Base-by-base conservation (phyloP, 2,113 vertebrate genomes). In the Rhabdornis inornatus region DNA sequence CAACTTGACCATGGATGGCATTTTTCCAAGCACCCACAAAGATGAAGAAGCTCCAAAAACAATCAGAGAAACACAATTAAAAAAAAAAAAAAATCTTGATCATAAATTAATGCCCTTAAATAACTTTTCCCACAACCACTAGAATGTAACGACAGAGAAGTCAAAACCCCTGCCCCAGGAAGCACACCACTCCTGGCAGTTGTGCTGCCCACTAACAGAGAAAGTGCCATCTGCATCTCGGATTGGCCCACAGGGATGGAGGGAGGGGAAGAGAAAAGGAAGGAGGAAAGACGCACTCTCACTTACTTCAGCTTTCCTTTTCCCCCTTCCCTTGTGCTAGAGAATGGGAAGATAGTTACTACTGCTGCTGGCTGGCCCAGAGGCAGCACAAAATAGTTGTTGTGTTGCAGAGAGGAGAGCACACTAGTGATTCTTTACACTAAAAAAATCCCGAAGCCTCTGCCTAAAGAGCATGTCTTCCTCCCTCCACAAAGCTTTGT, bases 41-140 rank as follows among this genome's bases (percentile, higher is more conserved):
- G 45, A 89, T 66, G 30, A 87, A 11, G 0, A 76, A 90, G 24
- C 30, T 92, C n/a, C 33, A 95, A 93, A 91, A 72, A 57, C 35
- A 78, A 96, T 44, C 35, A 68, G 44, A 87, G 25, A 63, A 92
- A 77, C 37, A 40, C 5, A 50, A 75, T 61, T 0, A 23, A 52
- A 70, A 89, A n/a, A 39, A 70, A 89, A n/a, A 39, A 85, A 89
- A 84, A 56, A 60, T 11, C 64, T 81, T 2, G 0, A 56, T 82
- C 69, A 95, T 92, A 92, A 96, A 93, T 95, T 92, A 96, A 96
- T 92, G 79, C 72, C 83, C 80, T 94, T 83, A 76, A 89, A 53
- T 83, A 95, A 76, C 44, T 63, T 89, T 18, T 76, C 57, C 80
- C 78, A 66, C 5, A 12, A 63, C 89, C 64, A 80, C 31, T 47